These are phyloP conservation scores for Acheta domesticus DNA, from an alignment of 2,888 invertebrate species.

Conservation along the genomic window DNA sequence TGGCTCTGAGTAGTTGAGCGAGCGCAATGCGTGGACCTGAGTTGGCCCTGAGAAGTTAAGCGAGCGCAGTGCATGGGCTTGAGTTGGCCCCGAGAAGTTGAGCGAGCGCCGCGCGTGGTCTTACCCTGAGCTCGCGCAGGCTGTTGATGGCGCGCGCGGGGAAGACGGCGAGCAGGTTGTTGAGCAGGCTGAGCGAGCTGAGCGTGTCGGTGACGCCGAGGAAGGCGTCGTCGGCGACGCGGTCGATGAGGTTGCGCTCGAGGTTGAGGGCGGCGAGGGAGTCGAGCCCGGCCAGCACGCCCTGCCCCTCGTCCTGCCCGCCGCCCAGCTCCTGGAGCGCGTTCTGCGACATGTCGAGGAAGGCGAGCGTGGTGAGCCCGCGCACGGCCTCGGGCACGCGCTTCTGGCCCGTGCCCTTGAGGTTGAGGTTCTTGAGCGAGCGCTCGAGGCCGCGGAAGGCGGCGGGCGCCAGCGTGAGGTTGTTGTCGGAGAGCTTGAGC, in stretches of 20 bases:
- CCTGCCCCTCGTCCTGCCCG: constrained; percentile 49
- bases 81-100: too few relatives aligned
- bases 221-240: constrained; percentile 72
- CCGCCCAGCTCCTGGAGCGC: constrained; percentile 78
- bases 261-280: constrained; percentile 82
- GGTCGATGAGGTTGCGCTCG: constrained; percentile 82
- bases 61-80: too few relatives aligned
- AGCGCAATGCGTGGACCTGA: too few relatives aligned
- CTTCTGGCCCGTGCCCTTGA: constrained; percentile 81
- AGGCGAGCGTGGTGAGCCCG: constrained; percentile 75
- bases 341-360: constrained; percentile 86
- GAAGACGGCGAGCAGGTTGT: constrained; percentile 84
- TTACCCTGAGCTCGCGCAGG: constrained; percentile 70
- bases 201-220: constrained; percentile 74
- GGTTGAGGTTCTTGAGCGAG: constrained; percentile 80
- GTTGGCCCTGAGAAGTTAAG: too few relatives aligned
- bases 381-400: constrained; percentile 74
- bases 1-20: too few relatives aligned
- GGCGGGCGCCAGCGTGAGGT: constrained; percentile 66
- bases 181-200: constrained; percentile 82
- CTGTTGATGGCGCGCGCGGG: constrained; percentile 76
- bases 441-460: constrained; percentile 77
- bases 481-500: constrained; percentile 82
- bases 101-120: too few relatives aligned
- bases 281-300: constrained; percentile 72